A percentile compares a stretch with the other conserved stretches of the same genome.
Conservation (phyloP, 2,888 invertebrate genomes). For the Cerastoderma edule region DNA sequence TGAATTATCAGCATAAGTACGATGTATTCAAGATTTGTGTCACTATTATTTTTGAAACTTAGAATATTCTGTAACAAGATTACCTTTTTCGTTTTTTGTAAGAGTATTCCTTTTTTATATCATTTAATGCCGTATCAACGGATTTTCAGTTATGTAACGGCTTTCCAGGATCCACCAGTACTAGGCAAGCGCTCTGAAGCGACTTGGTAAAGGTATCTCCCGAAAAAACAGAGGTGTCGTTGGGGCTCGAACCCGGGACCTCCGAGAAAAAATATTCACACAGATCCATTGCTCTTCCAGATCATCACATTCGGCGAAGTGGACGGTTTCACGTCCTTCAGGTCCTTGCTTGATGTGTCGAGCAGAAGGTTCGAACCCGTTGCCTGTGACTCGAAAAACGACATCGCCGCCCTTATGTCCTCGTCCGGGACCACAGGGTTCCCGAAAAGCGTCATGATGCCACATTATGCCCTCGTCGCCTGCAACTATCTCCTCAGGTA, state of each 20-base stretch:
- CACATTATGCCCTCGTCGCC: slow-evolving; percentile 85
- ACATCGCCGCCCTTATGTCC: slow-evolving; percentile 83
- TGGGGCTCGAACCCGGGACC: neutral
- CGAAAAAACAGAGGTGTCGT: neutral
- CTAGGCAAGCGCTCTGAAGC: neutral
- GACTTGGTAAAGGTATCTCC: neutral
- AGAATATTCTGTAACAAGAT: too few relatives aligned
- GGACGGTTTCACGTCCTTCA: slow-evolving; percentile 39
- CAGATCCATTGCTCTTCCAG: slow-evolving; percentile 32
- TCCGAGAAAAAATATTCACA: neutral
- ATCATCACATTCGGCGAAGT: slow-evolving; percentile 49
- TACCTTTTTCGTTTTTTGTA: neutral
- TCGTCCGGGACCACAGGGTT: slow-evolving; percentile 93
- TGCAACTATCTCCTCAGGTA: slow-evolving; percentile 1
- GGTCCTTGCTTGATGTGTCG: slow-evolving; percentile 26
- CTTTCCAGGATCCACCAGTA: neutral
- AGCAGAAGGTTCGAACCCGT: slow-evolving; percentile 21
- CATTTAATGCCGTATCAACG: too few relatives aligned
- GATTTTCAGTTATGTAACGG: neutral
- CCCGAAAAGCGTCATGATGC: slow-evolving; percentile 90
- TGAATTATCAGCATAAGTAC: too few relatives aligned
- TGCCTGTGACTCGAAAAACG: slow-evolving; percentile 40
- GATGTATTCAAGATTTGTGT: too few relatives aligned
- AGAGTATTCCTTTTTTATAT: neutral
- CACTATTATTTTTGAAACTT: too few relatives aligned